Percentiles rank a stretch among this genome's conserved stretches.
Conservation (phyloP, 2,797 vertebrate genomes). For the Spinus pinus region DNA sequence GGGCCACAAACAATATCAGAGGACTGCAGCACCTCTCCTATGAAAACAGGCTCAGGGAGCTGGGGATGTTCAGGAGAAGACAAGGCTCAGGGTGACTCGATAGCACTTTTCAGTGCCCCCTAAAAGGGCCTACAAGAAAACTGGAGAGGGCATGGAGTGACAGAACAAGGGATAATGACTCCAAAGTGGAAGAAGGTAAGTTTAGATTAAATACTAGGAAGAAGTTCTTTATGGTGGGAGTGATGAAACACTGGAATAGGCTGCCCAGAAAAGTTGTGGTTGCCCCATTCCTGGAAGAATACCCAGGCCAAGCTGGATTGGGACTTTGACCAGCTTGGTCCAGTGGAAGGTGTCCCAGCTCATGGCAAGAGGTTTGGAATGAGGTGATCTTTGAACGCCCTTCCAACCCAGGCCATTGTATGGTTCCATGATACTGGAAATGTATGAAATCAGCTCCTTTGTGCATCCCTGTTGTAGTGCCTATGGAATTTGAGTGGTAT, state of each 20-base stretch:
- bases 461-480: not conserved
- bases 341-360: not conserved
- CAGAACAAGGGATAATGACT: not conserved
- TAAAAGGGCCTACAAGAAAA: not conserved
- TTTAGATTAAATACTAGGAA: not conserved
- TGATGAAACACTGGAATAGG: not conserved
- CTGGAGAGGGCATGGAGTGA: not conserved
- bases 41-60: not conserved
- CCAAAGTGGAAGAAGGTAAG: not conserved
- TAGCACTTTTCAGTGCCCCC: not conserved
- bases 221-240: not conserved
- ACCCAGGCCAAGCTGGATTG: accelerated
- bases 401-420: not conserved
- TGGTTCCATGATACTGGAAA: not conserved
- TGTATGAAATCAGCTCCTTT: not conserved
- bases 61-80: not conserved
- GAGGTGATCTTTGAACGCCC: not conserved
- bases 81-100: not conserved
- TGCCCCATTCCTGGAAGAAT: not conserved
- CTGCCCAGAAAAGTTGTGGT: not conserved
- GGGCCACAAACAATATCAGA: not conserved
- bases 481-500: not conserved
- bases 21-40: not conserved
- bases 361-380: not conserved
- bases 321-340: not conserved